Base-by-base conservation (phyloP, 1,140 invertebrate species). In the Bombus affinis region DNA sequence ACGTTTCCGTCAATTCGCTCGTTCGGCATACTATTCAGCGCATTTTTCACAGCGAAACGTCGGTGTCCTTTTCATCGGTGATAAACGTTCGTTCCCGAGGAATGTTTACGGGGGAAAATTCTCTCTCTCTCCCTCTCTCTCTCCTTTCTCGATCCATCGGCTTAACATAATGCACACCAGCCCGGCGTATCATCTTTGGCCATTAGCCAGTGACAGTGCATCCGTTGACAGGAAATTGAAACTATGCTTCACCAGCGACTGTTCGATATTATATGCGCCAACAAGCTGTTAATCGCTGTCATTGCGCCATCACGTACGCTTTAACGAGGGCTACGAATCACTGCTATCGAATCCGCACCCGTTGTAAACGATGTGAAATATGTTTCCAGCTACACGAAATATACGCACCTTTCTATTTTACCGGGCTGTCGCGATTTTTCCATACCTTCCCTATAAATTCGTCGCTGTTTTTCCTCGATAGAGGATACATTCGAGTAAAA, bases 301-400 rank as follows among this genome's bases (percentile, higher is more conserved):
- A 81, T 86, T 89, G 84, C 88, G 53, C 75, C 85, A 88, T 89
- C 88, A 89, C 85, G 88, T 89, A 82, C 88, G 77, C 73, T 86
- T 81, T 89, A 89, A 89, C 88, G 88, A 89, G 88, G 79, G 66
- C 68, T 81, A 89, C 88, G 88, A 89, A 89, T 89, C 88, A 89
- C 82, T 72, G 78, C 62, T 85, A 86, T 86, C 87, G 88, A 89
- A 74, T 77, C 79, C 47, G 74, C 62, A 42, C 77, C 71, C 37
- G 74, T 66, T 78, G 81, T 78, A 85, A 83, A 70, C 88, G 83
- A 75, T 78, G 86, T 76, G 72, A 89, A 85, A 89, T 89, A 89
- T 89, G 83, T 86, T 85, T 89, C 88, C 75, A 85, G 57, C 32
- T 62, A 35, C 53, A n/a, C 62, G 57, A 70, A 57, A 83, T 78